Base-by-base conservation (phyloP, 2,888 invertebrate species). In the Orthosia gothica region DNA sequence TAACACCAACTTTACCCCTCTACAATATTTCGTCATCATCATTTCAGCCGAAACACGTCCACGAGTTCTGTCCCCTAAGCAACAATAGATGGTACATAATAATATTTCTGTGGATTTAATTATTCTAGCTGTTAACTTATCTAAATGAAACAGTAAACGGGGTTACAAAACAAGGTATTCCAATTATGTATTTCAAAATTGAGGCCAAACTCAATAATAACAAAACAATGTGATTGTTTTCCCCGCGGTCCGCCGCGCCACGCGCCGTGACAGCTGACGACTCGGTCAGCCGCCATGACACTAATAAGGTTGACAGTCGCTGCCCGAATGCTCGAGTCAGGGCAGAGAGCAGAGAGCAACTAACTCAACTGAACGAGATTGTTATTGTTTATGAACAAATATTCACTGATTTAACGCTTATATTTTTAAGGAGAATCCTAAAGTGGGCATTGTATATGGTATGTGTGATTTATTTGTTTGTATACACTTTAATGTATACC, bases 281-380 rank as follows among this genome's bases (percentile, higher is more conserved):
- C 45, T 45, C 20, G 20, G 76, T 57, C 49, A 66, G 18, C 11
- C 15, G 32, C 40, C 9, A 40, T 16, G 54, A 16, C 18, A 32
- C 40, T 70, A 13, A 74, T 23, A 16, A 32, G 26, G 54, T 47
- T 16, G 75, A 23, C 54, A 18, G 18, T 23, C 20, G 11, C 47
- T n/a, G 32, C 16, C 23, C 18, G 54, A 20, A 11, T 23, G 32
- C 0, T n/a, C n/a, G 4, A 13, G 65, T 11, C n/a, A 18, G 26
- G 18, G 54, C 16, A 11, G 26, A 45, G 11, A 2, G 5, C 3
- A 49, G 1, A 75, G 3, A 49, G n/a, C 32, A 16, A 65, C 47
- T 62, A 40, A 9, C 40, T 40, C 9, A 40, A 40, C 40, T 40
- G 32, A 75, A 49, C 32, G 15, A 49, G 32, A 55, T n/a, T 62